Evolutionary conservation across 2,888 invertebrate species (phyloP).

Genomic region (Scaptomyza caliginosa): DNA sequence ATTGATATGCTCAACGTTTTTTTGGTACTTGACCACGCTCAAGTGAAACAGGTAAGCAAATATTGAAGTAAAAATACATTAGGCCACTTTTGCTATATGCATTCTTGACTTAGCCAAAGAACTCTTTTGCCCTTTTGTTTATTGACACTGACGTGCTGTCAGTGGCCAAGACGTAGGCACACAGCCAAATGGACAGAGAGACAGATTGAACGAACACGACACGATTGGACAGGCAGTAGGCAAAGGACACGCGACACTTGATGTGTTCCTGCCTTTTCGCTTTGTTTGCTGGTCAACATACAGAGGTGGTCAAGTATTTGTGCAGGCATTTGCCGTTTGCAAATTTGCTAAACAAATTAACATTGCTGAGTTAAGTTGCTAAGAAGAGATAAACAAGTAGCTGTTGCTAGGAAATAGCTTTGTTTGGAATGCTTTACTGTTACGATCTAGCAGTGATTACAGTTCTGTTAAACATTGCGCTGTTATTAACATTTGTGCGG

Average conservation of each 20-base stretch:
- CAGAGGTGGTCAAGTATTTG: conserved; percentile 53
- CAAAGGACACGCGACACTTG: conserved; percentile 72
- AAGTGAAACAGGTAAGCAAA: background rate
- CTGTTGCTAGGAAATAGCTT: background rate
- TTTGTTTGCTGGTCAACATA: conserved; percentile 37
- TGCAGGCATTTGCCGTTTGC: conserved; percentile 54
- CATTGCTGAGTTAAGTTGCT: conserved; percentile 26
- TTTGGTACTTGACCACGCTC: conserved; percentile 19
- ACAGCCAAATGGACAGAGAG: conserved; percentile 46
- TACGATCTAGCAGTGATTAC: too few species aligned
- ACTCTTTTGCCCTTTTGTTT: conserved; percentile 62
- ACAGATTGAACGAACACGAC: conserved; percentile 10
- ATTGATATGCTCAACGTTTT: conserved; percentile 42
- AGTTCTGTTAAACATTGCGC: background rate
- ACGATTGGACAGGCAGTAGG: conserved; percentile 22
- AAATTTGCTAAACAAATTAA: conserved; percentile 72
- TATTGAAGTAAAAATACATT: conserved; percentile 41
- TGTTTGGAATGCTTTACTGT: background rate
- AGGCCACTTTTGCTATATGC: conserved; percentile 61
- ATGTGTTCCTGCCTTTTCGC: conserved; percentile 20
- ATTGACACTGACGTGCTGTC: conserved; percentile 61
- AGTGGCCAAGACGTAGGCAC: conserved; percentile 73
- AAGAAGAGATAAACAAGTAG: conserved; percentile 2
- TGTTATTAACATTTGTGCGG: background rate
- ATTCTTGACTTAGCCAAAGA: conserved; percentile 54